Percentiles rank a stretch among this genome's conserved stretches.
Conservation (phyloP, 2,113 vertebrate genomes). For the Ictalurus punctatus region DNA sequence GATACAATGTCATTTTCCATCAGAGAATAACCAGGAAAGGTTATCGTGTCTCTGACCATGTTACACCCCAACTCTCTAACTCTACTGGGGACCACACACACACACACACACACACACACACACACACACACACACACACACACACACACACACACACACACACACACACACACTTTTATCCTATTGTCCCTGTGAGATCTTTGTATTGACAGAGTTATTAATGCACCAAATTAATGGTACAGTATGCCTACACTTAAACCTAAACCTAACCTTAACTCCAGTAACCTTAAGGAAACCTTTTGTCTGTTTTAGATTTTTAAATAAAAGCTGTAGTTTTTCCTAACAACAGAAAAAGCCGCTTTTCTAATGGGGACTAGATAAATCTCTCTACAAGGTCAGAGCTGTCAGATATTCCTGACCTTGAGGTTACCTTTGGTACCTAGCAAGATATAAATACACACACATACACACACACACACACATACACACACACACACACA, state of each 20-base stretch:
- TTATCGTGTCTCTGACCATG: conserved; percentile 31
- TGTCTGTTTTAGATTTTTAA: background rate
- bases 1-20: conserved; percentile 4
- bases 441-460: background rate
- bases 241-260: background rate
- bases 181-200: background rate
- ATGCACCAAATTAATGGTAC: background rate
- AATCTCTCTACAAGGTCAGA: background rate
- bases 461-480: background rate
- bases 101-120: background rate
- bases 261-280: background rate
- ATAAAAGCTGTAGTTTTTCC: background rate
- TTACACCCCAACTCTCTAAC: background rate
- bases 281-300: background rate
- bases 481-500: background rate
- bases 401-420: background rate
- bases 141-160: background rate
- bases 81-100: background rate
- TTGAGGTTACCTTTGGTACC: background rate
- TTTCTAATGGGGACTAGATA: background rate
- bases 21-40: conserved; percentile 25
- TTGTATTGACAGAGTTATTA: background rate
- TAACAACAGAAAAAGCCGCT: background rate
- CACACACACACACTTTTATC: conserved; percentile 1
- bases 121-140: background rate